phyloP scores from a whole-genome alignment of 2,113 vertebrate species.

The Falco punctatus region DNA sequence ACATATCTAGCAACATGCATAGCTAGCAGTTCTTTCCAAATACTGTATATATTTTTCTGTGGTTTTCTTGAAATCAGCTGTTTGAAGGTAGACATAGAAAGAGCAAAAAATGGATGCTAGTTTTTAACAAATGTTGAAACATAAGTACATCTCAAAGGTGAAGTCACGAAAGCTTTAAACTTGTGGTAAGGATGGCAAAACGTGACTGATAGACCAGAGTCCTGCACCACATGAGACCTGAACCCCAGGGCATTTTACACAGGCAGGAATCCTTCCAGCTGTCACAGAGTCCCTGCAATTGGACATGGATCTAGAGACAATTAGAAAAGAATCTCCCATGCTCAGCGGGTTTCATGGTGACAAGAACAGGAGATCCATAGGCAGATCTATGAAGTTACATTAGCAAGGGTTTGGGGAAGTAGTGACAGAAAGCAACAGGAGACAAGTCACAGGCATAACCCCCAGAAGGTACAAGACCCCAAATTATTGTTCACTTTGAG shows the following conservation, averaged over 20 bases:
- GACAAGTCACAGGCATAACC: background rate
- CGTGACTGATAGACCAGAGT: background rate
- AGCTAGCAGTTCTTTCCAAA: background rate
- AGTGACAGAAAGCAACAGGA: background rate
- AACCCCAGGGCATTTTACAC: background rate
- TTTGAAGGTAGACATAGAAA: background rate
- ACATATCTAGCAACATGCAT: background rate
- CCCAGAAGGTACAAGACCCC: background rate
- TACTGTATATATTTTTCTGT: background rate
- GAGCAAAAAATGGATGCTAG: background rate
- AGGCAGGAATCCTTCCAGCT: background rate
- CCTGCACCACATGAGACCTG: background rate
- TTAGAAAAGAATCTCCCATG: background rate
- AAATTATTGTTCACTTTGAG: background rate
- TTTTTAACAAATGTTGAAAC: background rate
- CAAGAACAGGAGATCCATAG: background rate
- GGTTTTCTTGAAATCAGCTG: background rate
- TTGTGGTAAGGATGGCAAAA: background rate
- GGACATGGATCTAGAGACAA: background rate
- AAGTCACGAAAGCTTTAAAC: background rate
- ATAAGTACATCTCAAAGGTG: background rate
- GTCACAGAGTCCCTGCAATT: background rate
- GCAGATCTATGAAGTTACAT: background rate
- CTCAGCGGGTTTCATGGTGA: background rate
- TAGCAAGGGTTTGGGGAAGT: background rate